These are phyloP conservation scores for Lepisosteus oculatus DNA, from an alignment of 2,113 vertebrate genomes.

Conservation along the genomic window DNA sequence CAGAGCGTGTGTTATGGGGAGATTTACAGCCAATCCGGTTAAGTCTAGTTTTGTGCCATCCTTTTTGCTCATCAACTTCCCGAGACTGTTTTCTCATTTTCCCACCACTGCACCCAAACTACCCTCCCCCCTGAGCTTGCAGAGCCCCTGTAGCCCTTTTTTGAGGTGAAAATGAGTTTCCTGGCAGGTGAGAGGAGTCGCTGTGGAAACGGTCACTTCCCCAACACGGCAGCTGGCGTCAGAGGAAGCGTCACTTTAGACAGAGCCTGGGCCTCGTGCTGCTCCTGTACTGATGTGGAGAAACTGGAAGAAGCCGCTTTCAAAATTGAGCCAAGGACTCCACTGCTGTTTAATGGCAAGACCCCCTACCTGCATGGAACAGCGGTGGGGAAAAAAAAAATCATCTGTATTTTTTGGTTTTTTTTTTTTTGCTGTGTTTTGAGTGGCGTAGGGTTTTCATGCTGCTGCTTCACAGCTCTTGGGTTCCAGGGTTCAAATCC, in stretches of 20 bases:
- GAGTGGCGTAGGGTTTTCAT: too few relatives aligned
- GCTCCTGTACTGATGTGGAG: too few relatives aligned
- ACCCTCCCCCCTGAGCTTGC: too few relatives aligned
- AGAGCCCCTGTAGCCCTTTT: neutral
- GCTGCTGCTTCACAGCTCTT: too few relatives aligned
- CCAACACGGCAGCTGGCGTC: neutral
- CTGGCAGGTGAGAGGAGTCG: neutral
- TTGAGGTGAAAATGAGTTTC: conserved; percentile 8
- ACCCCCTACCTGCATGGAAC: neutral
- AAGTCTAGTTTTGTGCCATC: neutral
- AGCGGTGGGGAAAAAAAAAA: too few relatives aligned
- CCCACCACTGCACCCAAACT: too few relatives aligned
- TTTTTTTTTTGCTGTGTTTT: too few relatives aligned
- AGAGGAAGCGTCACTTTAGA: neutral
- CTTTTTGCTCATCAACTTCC: too few relatives aligned
- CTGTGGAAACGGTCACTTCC: neutral
- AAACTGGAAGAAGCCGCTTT: neutral
- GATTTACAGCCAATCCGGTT: too few relatives aligned
- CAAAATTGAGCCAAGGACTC: neutral
- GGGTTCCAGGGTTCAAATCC: too few relatives aligned
- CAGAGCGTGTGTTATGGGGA: too few relatives aligned
- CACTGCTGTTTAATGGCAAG: neutral
- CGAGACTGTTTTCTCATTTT: neutral
- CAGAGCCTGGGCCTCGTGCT: neutral
- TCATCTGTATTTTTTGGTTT: too few relatives aligned